Evolutionary conservation across 2,888 invertebrate species (phyloP).

Genomic region (Leuctra nigra): DNA sequence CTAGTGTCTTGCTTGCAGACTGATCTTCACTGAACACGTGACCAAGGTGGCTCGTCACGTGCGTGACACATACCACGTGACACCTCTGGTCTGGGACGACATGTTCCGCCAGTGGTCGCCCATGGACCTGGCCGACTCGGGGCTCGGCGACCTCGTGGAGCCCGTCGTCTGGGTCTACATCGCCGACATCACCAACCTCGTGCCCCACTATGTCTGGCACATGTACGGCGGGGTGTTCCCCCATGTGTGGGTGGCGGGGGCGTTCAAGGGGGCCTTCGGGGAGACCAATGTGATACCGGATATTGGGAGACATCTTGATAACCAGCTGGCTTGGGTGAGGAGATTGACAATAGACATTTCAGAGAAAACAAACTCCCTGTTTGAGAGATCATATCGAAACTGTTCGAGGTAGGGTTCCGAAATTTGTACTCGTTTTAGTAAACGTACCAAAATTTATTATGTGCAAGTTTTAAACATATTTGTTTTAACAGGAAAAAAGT

Average conservation of each 20-base stretch:
- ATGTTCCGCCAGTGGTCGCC: constrained; percentile 42
- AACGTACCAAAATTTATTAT: no score
- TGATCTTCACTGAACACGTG: constrained; percentile 35
- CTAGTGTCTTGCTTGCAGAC: no score
- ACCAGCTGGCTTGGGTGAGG: constrained; percentile 41
- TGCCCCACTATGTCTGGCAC: constrained; percentile 37
- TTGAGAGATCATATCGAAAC: no score
- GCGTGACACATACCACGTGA: constrained; percentile 37
- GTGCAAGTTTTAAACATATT: no score
- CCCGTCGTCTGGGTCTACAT: constrained; percentile 49
- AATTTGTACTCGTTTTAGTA: no score
- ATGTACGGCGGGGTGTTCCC: constrained; percentile 40
- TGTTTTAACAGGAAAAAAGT: no score
- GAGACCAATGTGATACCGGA: constrained; percentile 41
- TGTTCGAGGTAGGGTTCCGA: no score
- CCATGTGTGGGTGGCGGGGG: constrained; percentile 45
- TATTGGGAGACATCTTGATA: constrained; percentile 39
- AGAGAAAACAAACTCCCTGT: no score
- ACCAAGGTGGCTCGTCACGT: constrained; percentile 36
- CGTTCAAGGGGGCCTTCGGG: constrained; percentile 46
- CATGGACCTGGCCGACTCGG: constrained; percentile 34
- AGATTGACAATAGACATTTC: constrained; percentile 39
- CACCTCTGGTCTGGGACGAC: constrained; percentile 48
- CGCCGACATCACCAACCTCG: constrained; percentile 35
- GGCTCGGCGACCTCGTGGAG: constrained; percentile 44